Base-by-base conservation (phyloP, 2,888 invertebrate species). In the Amiota minor region DNA sequence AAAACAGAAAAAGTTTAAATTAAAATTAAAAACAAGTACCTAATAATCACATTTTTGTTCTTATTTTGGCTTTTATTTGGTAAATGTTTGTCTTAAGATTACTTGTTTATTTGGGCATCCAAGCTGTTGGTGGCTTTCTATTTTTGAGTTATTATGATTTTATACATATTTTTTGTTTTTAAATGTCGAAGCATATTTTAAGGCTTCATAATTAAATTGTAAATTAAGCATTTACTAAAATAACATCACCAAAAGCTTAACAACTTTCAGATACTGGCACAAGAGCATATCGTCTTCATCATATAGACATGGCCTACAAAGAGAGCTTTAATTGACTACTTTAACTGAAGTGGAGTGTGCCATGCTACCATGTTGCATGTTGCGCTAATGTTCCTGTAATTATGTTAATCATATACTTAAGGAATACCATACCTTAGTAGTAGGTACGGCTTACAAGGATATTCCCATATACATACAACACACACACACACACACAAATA, bases 371-470 rank as follows among this genome's bases (percentile, higher is more conserved):
- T 12, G 64, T 64, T 72, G 74, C 76, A 75, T 75, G 73, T 69
- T 46, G 71, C 83, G 79, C 79, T 84, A 84, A 84, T 84, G 82
- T 82, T 78, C 82, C 81, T 83, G 82, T 84, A 83, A 83, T 83
- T 84, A 83, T 84, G 83, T 83, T 83, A 83, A 84, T 83, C 83
- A 84, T 83, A 81, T 81, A 77, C 76, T 79, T 77, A 73, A 76
- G 76, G 35, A 35, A 35, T 23, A 23, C 23, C 23, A 23, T 23
- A 3, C 23, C 23, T 23, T 23, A 35, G 4, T 35, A 35, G 35
- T 35, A 35, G 0, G 35, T 35, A 35, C 2, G 35, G 35, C 2
- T 35, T 35, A 35, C 35, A 35, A 35, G 35, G 35, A 35, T 35
- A 6, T 35, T 35, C 6, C 35, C 35, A 35, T 35, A 6, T 35